Percentiles rank a stretch among this genome's conserved stretches.
phyloP scores from a whole-genome alignment of 1,140 invertebrate genomes.

The Drosophila cardini region DNA sequence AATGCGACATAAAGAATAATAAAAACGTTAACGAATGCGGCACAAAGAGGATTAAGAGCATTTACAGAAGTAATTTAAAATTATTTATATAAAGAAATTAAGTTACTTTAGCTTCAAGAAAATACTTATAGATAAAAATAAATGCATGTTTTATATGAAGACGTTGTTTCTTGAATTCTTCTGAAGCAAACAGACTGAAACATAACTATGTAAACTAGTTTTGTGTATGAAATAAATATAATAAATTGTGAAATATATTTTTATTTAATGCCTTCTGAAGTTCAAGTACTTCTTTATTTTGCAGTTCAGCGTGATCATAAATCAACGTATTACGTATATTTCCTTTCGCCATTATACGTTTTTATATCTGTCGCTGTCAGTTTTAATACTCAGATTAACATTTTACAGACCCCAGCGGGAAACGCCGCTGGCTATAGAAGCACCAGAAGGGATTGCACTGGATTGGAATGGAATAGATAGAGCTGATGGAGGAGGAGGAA shows the following conservation, averaged over 20 bases:
- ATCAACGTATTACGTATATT: constrained; percentile 56
- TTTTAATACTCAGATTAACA: constrained; percentile 70
- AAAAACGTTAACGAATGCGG: too few species aligned
- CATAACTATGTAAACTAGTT: too few species aligned
- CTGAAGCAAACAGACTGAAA: too few species aligned
- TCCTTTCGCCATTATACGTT: constrained; percentile 25
- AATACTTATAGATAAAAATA: too few species aligned
- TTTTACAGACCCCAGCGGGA: constrained; percentile 28
- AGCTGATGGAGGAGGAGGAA: not conserved
- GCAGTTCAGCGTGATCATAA: constrained; percentile 52
- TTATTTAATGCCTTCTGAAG: constrained; percentile 8
- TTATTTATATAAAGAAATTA: too few species aligned
- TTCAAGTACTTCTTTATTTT: constrained; percentile 12
- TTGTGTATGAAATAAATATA: too few species aligned
- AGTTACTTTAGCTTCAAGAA: too few species aligned
- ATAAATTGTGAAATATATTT: not conserved
- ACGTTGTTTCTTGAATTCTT: too few species aligned
- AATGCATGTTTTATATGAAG: too few species aligned
- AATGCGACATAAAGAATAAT: too few species aligned
- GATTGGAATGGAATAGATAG: not conserved
- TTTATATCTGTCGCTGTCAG: constrained; percentile 60
- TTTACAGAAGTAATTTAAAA: too few species aligned
- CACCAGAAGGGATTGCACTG: not conserved
- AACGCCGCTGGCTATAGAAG: constrained; percentile 20
- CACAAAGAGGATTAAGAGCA: too few species aligned